These are phyloP conservation scores for Polyploca ridens DNA, from an alignment of 2,888 invertebrate species.

Conservation along the genomic window DNA sequence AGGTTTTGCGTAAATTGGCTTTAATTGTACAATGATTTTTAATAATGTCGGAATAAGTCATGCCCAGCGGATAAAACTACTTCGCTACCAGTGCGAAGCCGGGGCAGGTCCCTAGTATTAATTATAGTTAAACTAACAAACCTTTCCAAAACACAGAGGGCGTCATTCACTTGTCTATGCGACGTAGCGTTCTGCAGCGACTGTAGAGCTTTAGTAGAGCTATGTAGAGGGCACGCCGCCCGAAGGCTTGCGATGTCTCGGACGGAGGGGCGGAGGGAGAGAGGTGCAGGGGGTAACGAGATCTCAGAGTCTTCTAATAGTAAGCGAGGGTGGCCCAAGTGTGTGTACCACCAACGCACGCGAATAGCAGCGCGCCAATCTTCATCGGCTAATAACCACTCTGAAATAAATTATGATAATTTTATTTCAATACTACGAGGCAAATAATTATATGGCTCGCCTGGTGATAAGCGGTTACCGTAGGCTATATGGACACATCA, in stretches of 20 bases:
- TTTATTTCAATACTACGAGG: too few species aligned
- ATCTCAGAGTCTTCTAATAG: conserved; percentile 36
- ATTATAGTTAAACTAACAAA: conserved; percentile 38
- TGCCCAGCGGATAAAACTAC: too few species aligned
- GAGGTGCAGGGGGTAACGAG: conserved; percentile 50
- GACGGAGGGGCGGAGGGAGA: conserved; percentile 52
- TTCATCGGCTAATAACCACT: conserved; percentile 69
- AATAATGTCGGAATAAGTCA: too few species aligned
- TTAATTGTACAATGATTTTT: too few species aligned
- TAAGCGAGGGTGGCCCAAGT: conserved; percentile 44
- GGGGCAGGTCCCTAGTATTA: too few species aligned
- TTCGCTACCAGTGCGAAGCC: too few species aligned
- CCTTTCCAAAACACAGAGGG: conserved; percentile 84
- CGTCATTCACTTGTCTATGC: conserved; percentile 83
- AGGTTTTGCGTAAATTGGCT: too few species aligned
- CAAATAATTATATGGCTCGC: too few species aligned
- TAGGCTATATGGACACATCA: too few species aligned
- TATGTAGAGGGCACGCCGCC: conserved; percentile 79
- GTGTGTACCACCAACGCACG: conserved; percentile 70
- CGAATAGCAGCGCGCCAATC: conserved; percentile 64
- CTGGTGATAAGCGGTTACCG: too few species aligned
- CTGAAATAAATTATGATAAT: conserved; percentile 35
- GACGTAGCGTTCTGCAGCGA: conserved; percentile 87
- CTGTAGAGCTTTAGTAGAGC: conserved; percentile 80
- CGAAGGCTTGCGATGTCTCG: conserved; percentile 78